Base-by-base conservation (phyloP, 1,140 invertebrate genomes). In the Calosoma granatense region DNA sequence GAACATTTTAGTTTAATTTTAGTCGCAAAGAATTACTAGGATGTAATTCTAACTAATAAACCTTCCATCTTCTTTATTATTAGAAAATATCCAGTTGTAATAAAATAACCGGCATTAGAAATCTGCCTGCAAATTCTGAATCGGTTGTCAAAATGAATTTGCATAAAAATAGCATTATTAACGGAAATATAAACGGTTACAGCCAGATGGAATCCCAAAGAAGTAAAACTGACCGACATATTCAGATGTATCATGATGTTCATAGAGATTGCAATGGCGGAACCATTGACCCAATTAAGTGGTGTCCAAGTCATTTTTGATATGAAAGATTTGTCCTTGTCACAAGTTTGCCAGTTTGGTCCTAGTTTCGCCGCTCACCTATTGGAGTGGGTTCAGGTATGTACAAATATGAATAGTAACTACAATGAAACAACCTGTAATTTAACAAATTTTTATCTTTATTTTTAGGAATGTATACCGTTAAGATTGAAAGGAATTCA, bases 401-500 rank as follows among this genome's bases (percentile, higher is more conserved):
- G 65, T 60, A 19, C n/a, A 19, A 20, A 9, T 3, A 53, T 53
- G 6, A 19, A 6, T 17, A 9, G 2, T 20, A 53, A 20, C 21
- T 19, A 53, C 12, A 53, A 53, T 6, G 43, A 11, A 51, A 11
- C 4, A 19, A 51, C 43, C 6, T 51, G 4, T 51, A 19, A 4
- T 51, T 53, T 53, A 4, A 19, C n/a, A 20, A 9, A 51, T 51
- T 51, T 15, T 15, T 51, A 20, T 53, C 2, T 54, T 26, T 17
- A 26, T 3, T 20, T 22, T 54, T 71, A 87, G 83, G 74, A 82
- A 59, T 80, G 81, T 59, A 71, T 82, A 22, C 85, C 87, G 0
- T 63, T 76, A 23, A 78, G 88, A 14, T 65, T 90, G 1, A 86
- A 86, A 66, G 78, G 76, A 1, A 78, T 87, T 41, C 87, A 92